These are phyloP conservation scores for Orycteropus afer DNA, from an alignment of 2,113 vertebrate species.

Conservation along the genomic window DNA sequence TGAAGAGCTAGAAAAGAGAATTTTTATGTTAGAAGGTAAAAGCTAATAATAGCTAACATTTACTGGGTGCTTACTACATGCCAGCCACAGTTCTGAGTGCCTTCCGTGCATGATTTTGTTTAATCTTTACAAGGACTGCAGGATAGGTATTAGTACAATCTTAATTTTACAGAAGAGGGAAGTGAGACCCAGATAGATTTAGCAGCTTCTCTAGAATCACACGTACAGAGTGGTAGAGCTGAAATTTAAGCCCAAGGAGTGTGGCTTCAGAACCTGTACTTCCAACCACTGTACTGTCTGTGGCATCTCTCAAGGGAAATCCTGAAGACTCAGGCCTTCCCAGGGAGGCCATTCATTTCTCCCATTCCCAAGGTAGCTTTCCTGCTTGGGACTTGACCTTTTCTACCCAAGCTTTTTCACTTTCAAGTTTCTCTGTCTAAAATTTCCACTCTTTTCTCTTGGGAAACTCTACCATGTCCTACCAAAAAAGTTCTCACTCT, in stretches of 20 bases:
- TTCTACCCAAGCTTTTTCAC: neutral
- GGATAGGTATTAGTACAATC: too few relatives aligned
- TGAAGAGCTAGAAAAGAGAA: neutral
- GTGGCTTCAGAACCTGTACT: neutral
- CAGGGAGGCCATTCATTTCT: neutral
- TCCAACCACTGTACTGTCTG: too few relatives aligned
- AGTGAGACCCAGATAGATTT: too few relatives aligned
- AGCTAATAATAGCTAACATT: too few relatives aligned
- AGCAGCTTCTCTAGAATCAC: neutral
- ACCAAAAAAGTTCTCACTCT: neutral
- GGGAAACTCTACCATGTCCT: neutral
- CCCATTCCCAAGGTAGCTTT: too few relatives aligned
- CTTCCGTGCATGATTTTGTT: too few relatives aligned
- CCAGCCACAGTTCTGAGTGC: too few relatives aligned
- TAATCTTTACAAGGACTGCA: too few relatives aligned
- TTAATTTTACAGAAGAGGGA: too few relatives aligned
- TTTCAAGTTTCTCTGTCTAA: neutral
- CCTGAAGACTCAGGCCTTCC: neutral
- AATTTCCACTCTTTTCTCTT: neutral
- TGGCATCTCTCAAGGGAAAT: neutral
- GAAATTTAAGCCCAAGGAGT: neutral
- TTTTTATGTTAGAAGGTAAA: neutral
- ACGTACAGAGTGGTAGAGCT: neutral
- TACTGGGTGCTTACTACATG: too few relatives aligned
- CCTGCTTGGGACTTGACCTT: neutral